phyloP scores from a whole-genome alignment of 92 coral and sea anemone genomes.

The Bergia sp. region DNA sequence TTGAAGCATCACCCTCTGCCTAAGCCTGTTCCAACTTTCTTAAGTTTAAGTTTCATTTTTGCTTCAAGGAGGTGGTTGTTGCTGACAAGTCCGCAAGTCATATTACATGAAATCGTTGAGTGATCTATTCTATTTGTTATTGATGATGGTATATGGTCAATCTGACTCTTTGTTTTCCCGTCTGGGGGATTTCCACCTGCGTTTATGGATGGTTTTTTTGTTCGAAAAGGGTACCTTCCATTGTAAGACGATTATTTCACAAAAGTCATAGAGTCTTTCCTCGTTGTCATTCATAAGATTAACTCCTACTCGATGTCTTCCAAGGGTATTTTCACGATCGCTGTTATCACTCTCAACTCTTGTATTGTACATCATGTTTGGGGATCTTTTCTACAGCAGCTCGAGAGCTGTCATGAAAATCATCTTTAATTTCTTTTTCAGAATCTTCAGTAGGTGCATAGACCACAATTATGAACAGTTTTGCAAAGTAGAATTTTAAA shows the following conservation, averaged over 20 bases:
- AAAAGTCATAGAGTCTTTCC: constrained; percentile 39
- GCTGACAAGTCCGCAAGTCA: constrained; percentile 24
- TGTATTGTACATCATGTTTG: constrained; percentile 12
- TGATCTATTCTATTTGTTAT: constrained; percentile 39
- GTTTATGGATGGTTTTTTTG: constrained; percentile 41
- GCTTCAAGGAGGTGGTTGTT: neutral
- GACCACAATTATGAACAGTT: neutral
- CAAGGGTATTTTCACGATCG: constrained; percentile 21
- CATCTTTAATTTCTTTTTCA: neutral
- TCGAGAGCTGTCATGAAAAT: neutral
- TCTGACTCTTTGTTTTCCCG: constrained; percentile 41
- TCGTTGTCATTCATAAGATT: constrained; percentile 22
- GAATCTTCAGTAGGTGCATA: neutral
- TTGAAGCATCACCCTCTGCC: neutral
- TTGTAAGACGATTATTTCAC: constrained; percentile 33
- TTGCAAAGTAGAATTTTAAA: neutral
- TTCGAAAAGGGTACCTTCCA: constrained; percentile 48
- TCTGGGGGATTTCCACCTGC: constrained; percentile 48
- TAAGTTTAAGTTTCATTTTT: neutral
- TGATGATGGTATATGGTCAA: constrained; percentile 45
- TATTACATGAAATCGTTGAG: constrained; percentile 40
- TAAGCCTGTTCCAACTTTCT: neutral
- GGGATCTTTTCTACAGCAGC: constrained; percentile 1
- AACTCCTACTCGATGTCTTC: constrained; percentile 21
- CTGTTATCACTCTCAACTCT: constrained; percentile 18